Percentiles rank a stretch among this genome's conserved stretches.
Evolutionary conservation across 2,797 vertebrate genomes (phyloP).

Genomic region (Cheracebus regulus): DNA sequence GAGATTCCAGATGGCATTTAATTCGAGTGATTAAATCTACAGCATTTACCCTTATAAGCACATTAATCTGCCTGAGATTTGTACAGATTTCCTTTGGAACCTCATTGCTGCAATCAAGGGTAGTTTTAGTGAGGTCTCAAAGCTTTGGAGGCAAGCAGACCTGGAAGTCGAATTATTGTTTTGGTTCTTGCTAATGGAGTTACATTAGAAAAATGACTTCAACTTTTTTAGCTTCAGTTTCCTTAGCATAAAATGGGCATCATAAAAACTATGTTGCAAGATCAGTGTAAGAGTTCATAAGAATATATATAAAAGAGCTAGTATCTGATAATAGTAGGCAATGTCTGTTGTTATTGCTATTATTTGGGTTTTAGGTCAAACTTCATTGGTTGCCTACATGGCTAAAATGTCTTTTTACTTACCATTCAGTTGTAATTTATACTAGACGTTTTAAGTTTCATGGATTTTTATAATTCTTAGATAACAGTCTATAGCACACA

Average conservation of each 20-base stretch:
- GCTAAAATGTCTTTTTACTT: background rate
- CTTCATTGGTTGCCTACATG: background rate
- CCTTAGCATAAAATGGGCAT: background rate
- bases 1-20: constrained; percentile 70
- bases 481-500: background rate
- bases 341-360: background rate
- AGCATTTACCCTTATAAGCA: constrained; percentile 58
- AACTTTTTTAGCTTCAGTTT: constrained; percentile 40
- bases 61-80: constrained; percentile 62
- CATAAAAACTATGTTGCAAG: background rate
- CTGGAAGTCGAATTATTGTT: constrained; percentile 10
- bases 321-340: background rate
- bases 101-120: constrained; percentile 29
- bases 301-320: background rate
- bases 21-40: constrained; percentile 67
- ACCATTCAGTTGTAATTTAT: background rate
- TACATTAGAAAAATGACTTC: background rate
- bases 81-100: constrained; percentile 58
- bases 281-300: background rate
- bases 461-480: background rate
- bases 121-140: constrained; percentile 40
- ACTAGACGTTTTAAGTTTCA: background rate
- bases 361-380: constrained; percentile 20
- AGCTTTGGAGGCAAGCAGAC: constrained; percentile 14
- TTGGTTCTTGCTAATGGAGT: constrained; percentile 14